phyloP scores from a whole-genome alignment of 2,888 invertebrate species.

The Polylopha cassiicola region DNA sequence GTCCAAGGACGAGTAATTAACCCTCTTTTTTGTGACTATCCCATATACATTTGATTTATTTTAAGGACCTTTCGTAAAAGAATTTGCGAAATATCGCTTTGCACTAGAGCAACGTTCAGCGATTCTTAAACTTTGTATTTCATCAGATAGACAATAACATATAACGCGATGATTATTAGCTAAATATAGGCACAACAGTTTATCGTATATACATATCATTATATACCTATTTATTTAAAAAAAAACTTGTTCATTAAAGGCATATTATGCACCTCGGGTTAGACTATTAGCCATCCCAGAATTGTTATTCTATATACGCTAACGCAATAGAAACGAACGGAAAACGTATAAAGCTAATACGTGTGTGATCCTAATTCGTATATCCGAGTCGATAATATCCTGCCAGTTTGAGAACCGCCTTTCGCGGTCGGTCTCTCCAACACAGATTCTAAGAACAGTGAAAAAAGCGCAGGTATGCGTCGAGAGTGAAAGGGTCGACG shows the following conservation, averaged over 20 bases:
- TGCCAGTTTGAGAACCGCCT: slow-evolving; percentile 48
- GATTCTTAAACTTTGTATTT: slow-evolving; percentile 44
- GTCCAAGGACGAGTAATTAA: slow-evolving; percentile 68
- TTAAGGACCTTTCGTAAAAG: slow-evolving; percentile 67
- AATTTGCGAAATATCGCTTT: slow-evolving; percentile 73
- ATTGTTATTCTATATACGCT: too few relatives aligned
- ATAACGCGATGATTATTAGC: too few relatives aligned
- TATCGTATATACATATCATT: too few relatives aligned
- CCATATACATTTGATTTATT: slow-evolving; percentile 75
- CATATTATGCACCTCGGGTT: too few relatives aligned
- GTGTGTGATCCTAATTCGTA: too few relatives aligned
- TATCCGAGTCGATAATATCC: neutral
- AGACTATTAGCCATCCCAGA: too few relatives aligned
- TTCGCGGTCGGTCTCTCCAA: slow-evolving; percentile 38
- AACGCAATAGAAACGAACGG: too few relatives aligned
- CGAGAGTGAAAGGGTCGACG: slow-evolving; percentile 77
- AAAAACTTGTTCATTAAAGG: too few relatives aligned
- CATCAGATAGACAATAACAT: too few relatives aligned
- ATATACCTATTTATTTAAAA: too few relatives aligned
- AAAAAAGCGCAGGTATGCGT: slow-evolving; percentile 74
- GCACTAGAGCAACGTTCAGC: slow-evolving; percentile 45
- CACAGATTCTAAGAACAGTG: slow-evolving; percentile 60
- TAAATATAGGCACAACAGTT: too few relatives aligned
- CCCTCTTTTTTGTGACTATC: slow-evolving; percentile 67
- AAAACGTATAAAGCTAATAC: too few relatives aligned